Percentiles rank a stretch among this genome's conserved stretches.
Evolutionary conservation across 2,797 vertebrate genomes (phyloP).

Genomic region (Gastrophryne carolinensis): DNA sequence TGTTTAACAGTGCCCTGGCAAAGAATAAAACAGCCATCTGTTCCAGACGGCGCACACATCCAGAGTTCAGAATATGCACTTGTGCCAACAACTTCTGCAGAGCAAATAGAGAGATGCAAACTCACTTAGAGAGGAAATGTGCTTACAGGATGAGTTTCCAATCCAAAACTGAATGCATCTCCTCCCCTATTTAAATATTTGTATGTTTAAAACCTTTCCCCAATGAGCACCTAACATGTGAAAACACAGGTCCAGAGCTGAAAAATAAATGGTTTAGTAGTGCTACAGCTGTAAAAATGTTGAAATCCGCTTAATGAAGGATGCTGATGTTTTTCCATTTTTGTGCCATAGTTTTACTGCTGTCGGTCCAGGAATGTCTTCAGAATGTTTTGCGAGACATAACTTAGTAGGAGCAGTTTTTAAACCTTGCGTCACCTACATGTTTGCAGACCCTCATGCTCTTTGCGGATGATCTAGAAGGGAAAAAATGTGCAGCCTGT

Average conservation of each 20-base stretch:
- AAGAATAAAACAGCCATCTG: slow-evolving; percentile 38
- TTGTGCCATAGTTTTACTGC: slow-evolving; percentile 5
- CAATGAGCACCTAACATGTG: not conserved
- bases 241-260: not conserved
- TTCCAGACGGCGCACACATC: not conserved
- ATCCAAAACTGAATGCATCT: not conserved
- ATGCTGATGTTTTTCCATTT: slow-evolving; percentile 8
- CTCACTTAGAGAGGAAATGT: slow-evolving; percentile 9
- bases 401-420: not conserved
- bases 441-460: slow-evolving; percentile 6
- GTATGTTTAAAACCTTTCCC: slow-evolving; percentile 7
- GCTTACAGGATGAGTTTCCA: slow-evolving; percentile 7
- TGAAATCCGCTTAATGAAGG: slow-evolving; percentile 24
- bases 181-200: slow-evolving; percentile 28
- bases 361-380: slow-evolving; percentile 12
- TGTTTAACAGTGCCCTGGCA: slow-evolving; percentile 16
- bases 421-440: slow-evolving; percentile 2
- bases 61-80: slow-evolving; percentile 2
- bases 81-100: slow-evolving; percentile 25
- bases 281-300: slow-evolving; percentile 41
- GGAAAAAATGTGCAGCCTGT: not conserved
- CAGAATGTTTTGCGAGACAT: not conserved
- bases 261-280: slow-evolving; percentile 23
- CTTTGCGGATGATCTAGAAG: not conserved
- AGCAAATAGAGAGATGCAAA: slow-evolving; percentile 23